These are phyloP conservation scores for Scortum barcoo DNA, from an alignment of 2,113 vertebrate genomes.

Conservation along the genomic window DNA sequence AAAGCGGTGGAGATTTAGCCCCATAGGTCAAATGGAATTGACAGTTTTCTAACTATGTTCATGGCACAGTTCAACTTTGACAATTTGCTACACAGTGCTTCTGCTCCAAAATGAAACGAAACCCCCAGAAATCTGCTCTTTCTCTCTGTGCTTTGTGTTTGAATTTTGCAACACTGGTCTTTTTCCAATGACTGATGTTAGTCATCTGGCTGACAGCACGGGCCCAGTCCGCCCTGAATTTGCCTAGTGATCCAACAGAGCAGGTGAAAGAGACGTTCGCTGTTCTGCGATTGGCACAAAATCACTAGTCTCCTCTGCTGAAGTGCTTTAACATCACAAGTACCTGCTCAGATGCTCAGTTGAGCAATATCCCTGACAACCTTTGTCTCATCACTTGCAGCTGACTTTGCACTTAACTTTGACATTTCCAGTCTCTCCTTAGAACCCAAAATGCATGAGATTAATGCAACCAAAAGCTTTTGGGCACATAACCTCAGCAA, in stretches of 20 bases:
- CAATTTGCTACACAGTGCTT: constrained; percentile 9
- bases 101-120: constrained; percentile 23
- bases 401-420: background rate
- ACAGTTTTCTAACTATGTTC: constrained; percentile 22
- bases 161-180: background rate
- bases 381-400: background rate
- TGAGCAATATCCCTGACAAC: background rate
- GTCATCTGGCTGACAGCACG: constrained; percentile 12
- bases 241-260: constrained; percentile 20
- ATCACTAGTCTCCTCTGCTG: constrained; percentile 4
- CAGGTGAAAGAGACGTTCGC: constrained; percentile 26
- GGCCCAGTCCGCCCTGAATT: background rate
- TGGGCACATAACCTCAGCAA: background rate
- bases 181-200: constrained; percentile 6
- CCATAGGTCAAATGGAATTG: constrained; percentile 35
- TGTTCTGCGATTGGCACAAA: background rate
- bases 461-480: background rate
- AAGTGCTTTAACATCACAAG: background rate
- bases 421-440: background rate
- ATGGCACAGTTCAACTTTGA: constrained; percentile 18
- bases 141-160: constrained; percentile 23
- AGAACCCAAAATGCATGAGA: background rate
- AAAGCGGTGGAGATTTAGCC: constrained; percentile 9
- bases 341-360: background rate
- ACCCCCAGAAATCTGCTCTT: background rate